Evolutionary conservation across 2,113 vertebrate genomes (phyloP).

Genomic region (Indri indri): DNA sequence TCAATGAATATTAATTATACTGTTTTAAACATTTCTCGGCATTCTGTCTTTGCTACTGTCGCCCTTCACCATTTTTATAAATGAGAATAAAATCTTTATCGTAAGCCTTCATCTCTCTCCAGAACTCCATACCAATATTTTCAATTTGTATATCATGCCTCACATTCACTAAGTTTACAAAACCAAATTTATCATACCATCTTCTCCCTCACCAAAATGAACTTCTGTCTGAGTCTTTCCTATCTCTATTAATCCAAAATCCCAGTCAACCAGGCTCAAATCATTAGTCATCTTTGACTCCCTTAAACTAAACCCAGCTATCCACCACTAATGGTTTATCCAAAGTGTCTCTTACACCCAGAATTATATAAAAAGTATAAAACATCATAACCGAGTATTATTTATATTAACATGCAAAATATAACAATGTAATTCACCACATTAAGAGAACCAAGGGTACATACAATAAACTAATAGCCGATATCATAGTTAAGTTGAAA

Average conservation of each 20-base stretch:
- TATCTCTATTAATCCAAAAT: neutral
- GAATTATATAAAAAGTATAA: neutral
- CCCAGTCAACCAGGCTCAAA: neutral
- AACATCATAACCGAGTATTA: neutral
- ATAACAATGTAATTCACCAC: neutral
- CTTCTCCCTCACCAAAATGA: neutral
- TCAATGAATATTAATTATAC: neutral
- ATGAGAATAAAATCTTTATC: neutral
- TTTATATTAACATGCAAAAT: slow-evolving; percentile 13
- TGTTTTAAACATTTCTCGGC: neutral
- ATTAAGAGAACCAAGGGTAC: neutral
- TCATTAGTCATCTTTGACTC: neutral
- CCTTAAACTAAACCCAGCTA: neutral
- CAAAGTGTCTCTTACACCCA: neutral
- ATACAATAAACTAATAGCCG: neutral
- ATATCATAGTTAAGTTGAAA: neutral
- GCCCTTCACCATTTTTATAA: neutral
- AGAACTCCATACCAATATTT: neutral
- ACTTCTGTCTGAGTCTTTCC: neutral
- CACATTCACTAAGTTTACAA: neutral
- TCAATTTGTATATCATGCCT: neutral
- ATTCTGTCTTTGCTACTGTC: neutral
- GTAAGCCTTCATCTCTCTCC: neutral
- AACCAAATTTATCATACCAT: slow-evolving; percentile 2
- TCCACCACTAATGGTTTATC: neutral